Conservation (phyloP, 2,888 invertebrate species). For the Acanthosepion esculentum region DNA sequence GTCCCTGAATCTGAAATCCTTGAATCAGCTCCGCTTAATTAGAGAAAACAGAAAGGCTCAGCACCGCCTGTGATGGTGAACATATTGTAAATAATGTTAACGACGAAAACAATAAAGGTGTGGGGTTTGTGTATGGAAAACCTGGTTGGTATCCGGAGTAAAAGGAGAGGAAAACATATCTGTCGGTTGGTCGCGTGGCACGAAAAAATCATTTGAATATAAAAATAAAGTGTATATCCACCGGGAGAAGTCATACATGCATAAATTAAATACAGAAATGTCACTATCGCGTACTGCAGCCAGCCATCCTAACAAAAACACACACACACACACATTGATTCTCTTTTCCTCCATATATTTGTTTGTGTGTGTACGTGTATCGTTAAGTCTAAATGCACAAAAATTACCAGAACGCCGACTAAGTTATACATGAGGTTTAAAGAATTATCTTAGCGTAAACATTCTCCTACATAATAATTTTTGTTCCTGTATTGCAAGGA, state of each 20-base stretch:
- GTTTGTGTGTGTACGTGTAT: too few relatives aligned
- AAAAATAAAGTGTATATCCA: neutral
- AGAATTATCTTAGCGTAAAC: too few relatives aligned
- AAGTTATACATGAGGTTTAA: neutral
- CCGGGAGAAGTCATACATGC: neutral
- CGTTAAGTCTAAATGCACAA: neutral
- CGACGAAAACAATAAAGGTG: neutral
- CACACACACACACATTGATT: neutral
- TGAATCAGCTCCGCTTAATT: slow-evolving; percentile 3
- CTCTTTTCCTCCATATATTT: too few relatives aligned
- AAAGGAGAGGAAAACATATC: neutral
- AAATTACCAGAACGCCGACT: neutral
- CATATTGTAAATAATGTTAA: slow-evolving; percentile 23
- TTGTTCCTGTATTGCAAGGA: too few relatives aligned
- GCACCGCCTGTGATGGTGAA: neutral
- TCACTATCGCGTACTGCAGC: neutral
- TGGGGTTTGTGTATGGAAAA: neutral
- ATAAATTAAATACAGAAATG: neutral
- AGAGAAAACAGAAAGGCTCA: neutral
- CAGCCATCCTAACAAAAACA: too few relatives aligned
- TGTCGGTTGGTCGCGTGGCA: slow-evolving; percentile 17
- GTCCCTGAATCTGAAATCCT: neutral
- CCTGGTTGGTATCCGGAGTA: neutral
- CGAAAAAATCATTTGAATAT: neutral
- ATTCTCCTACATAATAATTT: too few relatives aligned